Base-by-base conservation (phyloP, 2,113 vertebrate species). In the Zosterops lateralis region DNA sequence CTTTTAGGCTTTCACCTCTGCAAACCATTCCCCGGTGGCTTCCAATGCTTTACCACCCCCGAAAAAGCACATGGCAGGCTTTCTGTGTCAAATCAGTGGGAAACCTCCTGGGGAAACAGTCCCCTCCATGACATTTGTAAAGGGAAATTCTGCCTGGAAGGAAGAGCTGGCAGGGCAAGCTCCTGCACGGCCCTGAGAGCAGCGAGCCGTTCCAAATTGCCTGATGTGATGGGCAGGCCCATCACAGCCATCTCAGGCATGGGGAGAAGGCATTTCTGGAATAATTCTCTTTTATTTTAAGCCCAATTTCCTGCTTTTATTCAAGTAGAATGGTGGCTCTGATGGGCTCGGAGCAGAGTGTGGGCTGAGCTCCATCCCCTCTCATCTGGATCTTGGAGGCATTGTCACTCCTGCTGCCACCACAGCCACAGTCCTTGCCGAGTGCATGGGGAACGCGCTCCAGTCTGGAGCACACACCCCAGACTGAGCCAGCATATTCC, bases 251-350 rank as follows among this genome's bases (percentile, higher is more conserved):
- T 8, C 40, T 10, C n/a, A 9, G 54, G 8, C 7, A 5, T 24
- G 7, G 6, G 12, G 1, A 7, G 56, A 53, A 29, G 73, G 25
- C 24, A 22, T 66, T 58, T 68, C 44, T 76, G 40, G 66, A 61
- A 40, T 17, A 24, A 20, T 34, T 45, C 3, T 9, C 5, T 21
- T 51, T 3, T 5, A 4, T 42, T 91, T 70, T 25, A 8, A 74
- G 57, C 9, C 7, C 1, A 2, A 5, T 51, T 57, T 38, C 22
- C 14, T 32, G 12, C 58, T 34, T 36, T 36, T 40, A 17, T 38
- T 88, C 6, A 0, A 1, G 15, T 21, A 12, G 50, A 78, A 50
- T 0, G 0, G 12, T 5, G 29, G 60, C 65, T 65, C 26, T 67
- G 58, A 34, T 73, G 77, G 81, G 31, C 68, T 66, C 51, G 15